phyloP scores from a whole-genome alignment of 2,113 vertebrate genomes.

The Pelvicachromis taeniatus region DNA sequence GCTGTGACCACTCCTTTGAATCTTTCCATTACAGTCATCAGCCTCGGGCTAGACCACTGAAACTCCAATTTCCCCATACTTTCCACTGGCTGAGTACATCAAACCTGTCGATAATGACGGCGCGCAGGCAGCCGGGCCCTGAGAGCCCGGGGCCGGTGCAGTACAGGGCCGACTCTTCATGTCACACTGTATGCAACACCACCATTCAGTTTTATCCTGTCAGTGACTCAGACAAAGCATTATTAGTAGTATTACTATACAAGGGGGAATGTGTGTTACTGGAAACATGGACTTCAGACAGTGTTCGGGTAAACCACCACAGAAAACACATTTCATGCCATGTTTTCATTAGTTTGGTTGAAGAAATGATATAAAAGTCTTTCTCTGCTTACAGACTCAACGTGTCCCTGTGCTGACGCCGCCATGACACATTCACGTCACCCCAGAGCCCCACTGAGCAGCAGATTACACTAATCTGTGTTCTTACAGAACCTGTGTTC shows the following conservation, averaged over 20 bases:
- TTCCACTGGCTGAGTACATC: slow-evolving; percentile 75
- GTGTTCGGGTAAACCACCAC: background rate
- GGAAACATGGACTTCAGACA: background rate
- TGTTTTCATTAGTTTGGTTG: background rate
- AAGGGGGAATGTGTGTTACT: background rate
- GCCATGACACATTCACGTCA: no score
- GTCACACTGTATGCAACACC: background rate
- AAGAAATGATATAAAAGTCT: background rate
- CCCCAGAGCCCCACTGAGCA: no score
- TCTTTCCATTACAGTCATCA: slow-evolving; percentile 79
- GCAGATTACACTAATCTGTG: no score
- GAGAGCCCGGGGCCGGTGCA: slow-evolving; percentile 4
- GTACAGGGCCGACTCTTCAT: slow-evolving; percentile 3
- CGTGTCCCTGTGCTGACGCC: no score
- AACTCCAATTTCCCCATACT: slow-evolving; percentile 72
- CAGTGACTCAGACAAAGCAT: no score
- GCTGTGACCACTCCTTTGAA: slow-evolving; percentile 70
- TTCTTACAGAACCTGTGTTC: no score
- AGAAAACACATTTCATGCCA: background rate
- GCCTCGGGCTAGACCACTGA: slow-evolving; percentile 68
- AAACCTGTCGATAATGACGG: slow-evolving; percentile 82
- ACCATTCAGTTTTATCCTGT: background rate
- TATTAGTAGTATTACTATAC: background rate
- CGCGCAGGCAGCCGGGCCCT: slow-evolving; percentile 49
- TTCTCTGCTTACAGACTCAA: background rate